Evolutionary conservation across 2,113 vertebrate species (phyloP).

Genomic region (Gavialis gangeticus): DNA sequence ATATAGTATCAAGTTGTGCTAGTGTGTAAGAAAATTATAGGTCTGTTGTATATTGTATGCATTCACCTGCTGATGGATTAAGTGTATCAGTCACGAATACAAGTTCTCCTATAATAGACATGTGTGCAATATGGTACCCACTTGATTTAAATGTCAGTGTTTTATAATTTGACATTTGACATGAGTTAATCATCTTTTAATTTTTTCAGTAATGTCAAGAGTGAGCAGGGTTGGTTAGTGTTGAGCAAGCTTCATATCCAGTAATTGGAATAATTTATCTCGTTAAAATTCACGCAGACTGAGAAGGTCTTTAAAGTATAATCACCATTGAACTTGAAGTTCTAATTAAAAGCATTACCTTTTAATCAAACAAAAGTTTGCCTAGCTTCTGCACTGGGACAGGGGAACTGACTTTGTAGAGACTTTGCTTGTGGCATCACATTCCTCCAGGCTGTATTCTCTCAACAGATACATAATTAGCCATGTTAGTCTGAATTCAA

Average conservation of each 20-base stretch:
- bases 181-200: not conserved
- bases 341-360: not conserved
- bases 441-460: not conserved
- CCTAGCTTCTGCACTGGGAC: not conserved
- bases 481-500: too few species aligned
- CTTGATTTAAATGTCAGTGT: not conserved
- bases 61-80: not conserved
- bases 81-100: not conserved
- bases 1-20: not conserved
- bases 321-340: not conserved
- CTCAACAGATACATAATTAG: not conserved
- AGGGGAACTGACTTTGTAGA: not conserved
- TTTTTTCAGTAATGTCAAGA: not conserved
- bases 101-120: not conserved
- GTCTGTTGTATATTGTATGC: not conserved
- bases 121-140: not conserved
- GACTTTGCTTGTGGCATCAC: not conserved
- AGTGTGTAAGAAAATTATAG: not conserved
- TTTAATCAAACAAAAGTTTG: not conserved
- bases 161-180: not conserved
- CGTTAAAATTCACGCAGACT: not conserved
- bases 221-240: not conserved
- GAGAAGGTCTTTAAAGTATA: not conserved
- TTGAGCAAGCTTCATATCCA: not conserved
- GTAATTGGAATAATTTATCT: not conserved